These are phyloP conservation scores for Lepidochrysops patricia DNA, from an alignment of 2,888 invertebrate genomes.

Conservation along the genomic window DNA sequence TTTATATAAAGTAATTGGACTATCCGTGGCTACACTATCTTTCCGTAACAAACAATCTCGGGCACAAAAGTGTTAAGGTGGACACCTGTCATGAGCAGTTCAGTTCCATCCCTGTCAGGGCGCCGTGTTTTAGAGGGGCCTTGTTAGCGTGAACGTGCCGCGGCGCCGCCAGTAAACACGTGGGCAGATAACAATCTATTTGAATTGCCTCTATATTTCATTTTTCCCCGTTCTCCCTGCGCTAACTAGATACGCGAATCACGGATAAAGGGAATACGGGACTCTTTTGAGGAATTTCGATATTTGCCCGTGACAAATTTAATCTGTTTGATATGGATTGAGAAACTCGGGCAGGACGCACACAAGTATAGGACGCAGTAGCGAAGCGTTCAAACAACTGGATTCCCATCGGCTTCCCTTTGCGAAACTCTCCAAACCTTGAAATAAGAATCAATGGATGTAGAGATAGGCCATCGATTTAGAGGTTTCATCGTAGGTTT, in stretches of 20 bases:
- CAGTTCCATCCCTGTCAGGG: conserved; percentile 49
- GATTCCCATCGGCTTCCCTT: no score
- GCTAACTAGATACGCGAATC: conserved; percentile 68
- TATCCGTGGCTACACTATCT: not conserved
- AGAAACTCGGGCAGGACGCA: not conserved
- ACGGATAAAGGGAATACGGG: conserved; percentile 63
- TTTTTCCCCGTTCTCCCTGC: conserved; percentile 64
- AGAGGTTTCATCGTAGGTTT: no score
- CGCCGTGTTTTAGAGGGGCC: conserved; percentile 41
- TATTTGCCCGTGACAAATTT: conserved; percentile 29
- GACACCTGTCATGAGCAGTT: conserved; percentile 62
- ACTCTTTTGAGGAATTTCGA: conserved; percentile 37
- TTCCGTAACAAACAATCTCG: not conserved
- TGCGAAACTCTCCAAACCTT: no score
- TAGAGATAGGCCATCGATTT: no score
- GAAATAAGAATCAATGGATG: no score
- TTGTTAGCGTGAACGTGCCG: conserved; percentile 71
- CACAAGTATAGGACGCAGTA: no score
- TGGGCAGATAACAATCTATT: conserved; percentile 75
- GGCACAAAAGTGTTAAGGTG: conserved; percentile 30
- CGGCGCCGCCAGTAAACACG: conserved; percentile 68
- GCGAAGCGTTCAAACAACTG: no score
- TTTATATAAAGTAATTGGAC: not conserved
- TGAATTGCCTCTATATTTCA: conserved; percentile 75
- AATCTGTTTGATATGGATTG: conserved; percentile 24